phyloP scores from a whole-genome alignment of 2,797 vertebrate species.

The Epinephelus coioides region DNA sequence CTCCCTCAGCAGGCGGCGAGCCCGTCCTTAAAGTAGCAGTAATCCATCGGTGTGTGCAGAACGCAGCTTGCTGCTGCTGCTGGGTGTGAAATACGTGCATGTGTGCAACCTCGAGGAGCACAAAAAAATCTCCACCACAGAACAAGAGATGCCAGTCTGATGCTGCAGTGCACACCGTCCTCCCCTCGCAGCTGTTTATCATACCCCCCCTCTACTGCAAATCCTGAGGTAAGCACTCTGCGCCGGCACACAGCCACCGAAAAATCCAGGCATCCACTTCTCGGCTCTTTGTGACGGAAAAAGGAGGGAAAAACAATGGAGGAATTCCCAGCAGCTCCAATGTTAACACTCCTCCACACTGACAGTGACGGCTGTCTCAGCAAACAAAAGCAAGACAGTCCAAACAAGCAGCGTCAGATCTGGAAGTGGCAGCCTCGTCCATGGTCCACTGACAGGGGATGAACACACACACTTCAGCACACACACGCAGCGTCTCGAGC shows the following conservation, averaged over 20 bases:
- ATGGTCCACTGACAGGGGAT: not conserved
- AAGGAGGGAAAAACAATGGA: not conserved
- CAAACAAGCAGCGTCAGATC: not conserved
- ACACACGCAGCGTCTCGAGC: not conserved
- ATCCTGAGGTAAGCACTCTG: constrained; percentile 63
- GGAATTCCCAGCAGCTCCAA: constrained; percentile 17
- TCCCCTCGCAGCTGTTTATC: constrained; percentile 54
- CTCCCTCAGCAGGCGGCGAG: constrained; percentile 12
- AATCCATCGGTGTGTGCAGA: constrained; percentile 20
- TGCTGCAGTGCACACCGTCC: constrained; percentile 60
- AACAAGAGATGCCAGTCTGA: constrained; percentile 46
- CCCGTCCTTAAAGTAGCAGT: constrained; percentile 32
- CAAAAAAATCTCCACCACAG: constrained; percentile 12
- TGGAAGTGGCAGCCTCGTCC: constrained; percentile 1
- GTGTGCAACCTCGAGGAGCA: constrained; percentile 15
- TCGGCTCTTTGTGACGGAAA: not conserved
- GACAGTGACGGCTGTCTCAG: not conserved
- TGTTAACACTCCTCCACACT: constrained; percentile 14
- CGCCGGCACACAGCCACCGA: constrained; percentile 28
- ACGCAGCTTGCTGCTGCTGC: constrained; percentile 35
- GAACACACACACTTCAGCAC: not conserved
- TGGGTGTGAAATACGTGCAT: constrained; percentile 32
- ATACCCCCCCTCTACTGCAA: constrained; percentile 13
- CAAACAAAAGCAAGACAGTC: constrained; percentile 25
- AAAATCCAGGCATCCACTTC: constrained; percentile 29